phyloP scores from a whole-genome alignment of 2,888 invertebrate species.

The Phasia obesa region DNA sequence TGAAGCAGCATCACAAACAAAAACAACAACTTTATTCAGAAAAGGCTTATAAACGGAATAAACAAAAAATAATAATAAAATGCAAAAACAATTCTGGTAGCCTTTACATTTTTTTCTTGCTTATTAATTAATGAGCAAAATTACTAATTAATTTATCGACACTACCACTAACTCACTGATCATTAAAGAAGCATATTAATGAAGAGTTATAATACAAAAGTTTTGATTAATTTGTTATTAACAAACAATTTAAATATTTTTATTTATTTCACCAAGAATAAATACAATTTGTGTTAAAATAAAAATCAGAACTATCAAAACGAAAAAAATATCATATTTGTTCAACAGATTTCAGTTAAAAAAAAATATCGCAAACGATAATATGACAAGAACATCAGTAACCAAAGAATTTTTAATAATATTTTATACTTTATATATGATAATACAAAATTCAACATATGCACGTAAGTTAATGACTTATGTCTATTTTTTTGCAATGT shows the following conservation, averaged over 20 bases:
- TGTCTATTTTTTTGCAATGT: no score
- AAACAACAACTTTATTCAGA: not conserved
- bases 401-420: constrained; percentile 23
- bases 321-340: not conserved
- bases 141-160: constrained; percentile 21
- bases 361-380: not conserved
- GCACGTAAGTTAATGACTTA: constrained; percentile 66
- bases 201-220: not conserved
- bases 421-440: constrained; percentile 22
- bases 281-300: not conserved
- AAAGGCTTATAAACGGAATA: constrained; percentile 43
- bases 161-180: not conserved
- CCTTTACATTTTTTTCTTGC: not conserved
- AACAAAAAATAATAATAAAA: constrained; percentile 14
- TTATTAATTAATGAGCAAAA: constrained; percentile 9
- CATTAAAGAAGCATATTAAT: constrained; percentile 32
- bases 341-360: not conserved
- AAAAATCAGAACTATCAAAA: no score
- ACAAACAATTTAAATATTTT: not conserved
- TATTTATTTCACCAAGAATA: not conserved
- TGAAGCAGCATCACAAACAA: constrained; percentile 30
- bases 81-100: constrained; percentile 29
- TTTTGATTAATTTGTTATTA: no score
- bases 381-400: constrained; percentile 49
- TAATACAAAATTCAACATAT: constrained; percentile 34